These are phyloP conservation scores for Diarsia mendica DNA, from an alignment of 2,888 invertebrate genomes.

Conservation along the genomic window DNA sequence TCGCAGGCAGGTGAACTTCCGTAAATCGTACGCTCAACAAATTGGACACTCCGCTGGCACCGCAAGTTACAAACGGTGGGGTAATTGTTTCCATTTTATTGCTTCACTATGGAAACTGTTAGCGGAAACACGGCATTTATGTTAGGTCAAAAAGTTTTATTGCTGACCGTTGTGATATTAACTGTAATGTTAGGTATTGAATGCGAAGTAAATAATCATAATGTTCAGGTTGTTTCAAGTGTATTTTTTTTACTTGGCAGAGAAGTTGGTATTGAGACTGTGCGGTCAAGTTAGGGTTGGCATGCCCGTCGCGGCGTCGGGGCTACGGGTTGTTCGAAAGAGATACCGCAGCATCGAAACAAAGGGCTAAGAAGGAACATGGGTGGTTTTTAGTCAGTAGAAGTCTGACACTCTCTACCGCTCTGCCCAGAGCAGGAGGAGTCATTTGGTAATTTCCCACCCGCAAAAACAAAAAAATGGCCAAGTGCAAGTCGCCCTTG, in stretches of 20 bases:
- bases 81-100: constrained; percentile 22
- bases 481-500: too few species aligned
- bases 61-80: constrained; percentile 53
- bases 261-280: background rate
- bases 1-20: constrained; percentile 38
- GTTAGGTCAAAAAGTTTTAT: background rate
- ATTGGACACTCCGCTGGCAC: constrained; percentile 49
- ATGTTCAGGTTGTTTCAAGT: background rate
- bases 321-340: too few species aligned
- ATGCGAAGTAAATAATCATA: background rate
- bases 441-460: too few species aligned
- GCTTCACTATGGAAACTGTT: constrained; percentile 8
- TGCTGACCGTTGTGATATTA: background rate
- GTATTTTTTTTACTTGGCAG: background rate
- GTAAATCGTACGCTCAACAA: constrained; percentile 57
- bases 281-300: background rate
- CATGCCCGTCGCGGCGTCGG: too few species aligned
- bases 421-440: too few species aligned
- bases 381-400: too few species aligned
- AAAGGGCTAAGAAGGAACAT: too few species aligned
- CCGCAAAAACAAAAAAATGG: too few species aligned
- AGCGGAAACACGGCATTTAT: constrained; percentile 12
- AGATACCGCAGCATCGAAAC: too few species aligned
- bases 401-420: too few species aligned
- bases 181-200: background rate